A percentile compares a stretch with the other conserved stretches of the same genome.
These are phyloP conservation scores for Trypoxylus dichotomus DNA, from an alignment of 1,140 invertebrate species.

Conservation along the genomic window DNA sequence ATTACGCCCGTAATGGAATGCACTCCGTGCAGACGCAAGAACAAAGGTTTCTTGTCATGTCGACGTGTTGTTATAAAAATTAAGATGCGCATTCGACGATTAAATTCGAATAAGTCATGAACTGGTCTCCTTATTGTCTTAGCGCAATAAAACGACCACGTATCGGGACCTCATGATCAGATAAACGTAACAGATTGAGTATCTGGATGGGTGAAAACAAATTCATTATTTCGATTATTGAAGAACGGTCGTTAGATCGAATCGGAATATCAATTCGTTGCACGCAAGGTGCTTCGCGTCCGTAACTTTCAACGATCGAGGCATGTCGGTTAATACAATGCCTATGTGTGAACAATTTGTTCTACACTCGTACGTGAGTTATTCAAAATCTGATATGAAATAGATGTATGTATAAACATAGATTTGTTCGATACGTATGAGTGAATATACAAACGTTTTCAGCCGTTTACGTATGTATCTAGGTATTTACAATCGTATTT, in stretches of 20 bases:
- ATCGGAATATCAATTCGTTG: conserved; percentile 14
- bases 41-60: not conserved
- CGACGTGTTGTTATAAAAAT: not conserved
- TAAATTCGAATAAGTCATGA: not conserved
- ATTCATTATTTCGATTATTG: conserved; percentile 23
- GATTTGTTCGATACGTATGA: not conserved
- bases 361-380: not conserved
- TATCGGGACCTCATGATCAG: not conserved
- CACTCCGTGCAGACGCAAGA: not conserved
- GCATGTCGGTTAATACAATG: not conserved
- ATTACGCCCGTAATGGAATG: not conserved
- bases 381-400: conserved; percentile 17
- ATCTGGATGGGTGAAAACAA: not conserved
- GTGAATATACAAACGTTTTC: not conserved
- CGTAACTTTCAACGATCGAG: not conserved
- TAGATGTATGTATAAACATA: not conserved
- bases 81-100: not conserved
- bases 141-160: not conserved
- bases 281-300: not conserved
- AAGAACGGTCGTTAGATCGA: not conserved
- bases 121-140: not conserved
- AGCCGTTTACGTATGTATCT: not conserved
- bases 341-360: conserved; percentile 10
- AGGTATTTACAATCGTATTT: no score
- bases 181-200: not conserved